phyloP scores from a whole-genome alignment of 2,888 invertebrate genomes.

The Platycnemis pennipes region DNA sequence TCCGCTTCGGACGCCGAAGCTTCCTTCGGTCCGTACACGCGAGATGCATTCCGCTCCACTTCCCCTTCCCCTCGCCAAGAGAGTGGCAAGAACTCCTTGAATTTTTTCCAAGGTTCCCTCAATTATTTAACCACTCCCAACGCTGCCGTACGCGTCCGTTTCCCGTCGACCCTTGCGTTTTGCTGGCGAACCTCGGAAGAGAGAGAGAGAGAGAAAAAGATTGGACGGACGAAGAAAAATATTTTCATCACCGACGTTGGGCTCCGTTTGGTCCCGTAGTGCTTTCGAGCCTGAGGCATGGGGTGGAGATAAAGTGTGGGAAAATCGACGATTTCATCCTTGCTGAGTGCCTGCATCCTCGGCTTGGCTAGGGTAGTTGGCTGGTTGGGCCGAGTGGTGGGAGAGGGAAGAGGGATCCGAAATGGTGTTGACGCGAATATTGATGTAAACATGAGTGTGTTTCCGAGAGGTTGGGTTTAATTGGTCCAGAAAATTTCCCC shows the following conservation, averaged over 20 bases:
- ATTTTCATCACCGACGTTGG: background rate
- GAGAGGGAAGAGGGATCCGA: background rate
- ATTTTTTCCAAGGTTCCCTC: conserved; percentile 21
- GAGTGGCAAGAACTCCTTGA: background rate
- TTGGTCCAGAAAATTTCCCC: background rate
- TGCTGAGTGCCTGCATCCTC: background rate
- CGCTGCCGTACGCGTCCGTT: background rate
- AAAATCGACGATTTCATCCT: conserved; percentile 13
- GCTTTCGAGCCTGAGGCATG: background rate
- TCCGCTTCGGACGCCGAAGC: background rate
- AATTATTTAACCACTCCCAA: background rate
- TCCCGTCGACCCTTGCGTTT: background rate
- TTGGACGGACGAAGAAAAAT: background rate
- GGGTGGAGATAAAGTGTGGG: background rate
- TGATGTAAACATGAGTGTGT: background rate
- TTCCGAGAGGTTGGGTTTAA: background rate
- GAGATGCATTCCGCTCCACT: background rate
- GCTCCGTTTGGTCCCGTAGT: background rate
- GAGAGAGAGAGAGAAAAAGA: too few relatives aligned
- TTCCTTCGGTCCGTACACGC: background rate
- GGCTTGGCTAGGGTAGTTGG: background rate
- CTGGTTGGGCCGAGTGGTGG: background rate
- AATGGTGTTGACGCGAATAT: background rate
- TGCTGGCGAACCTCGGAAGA: background rate
- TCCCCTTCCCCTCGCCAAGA: background rate